These are phyloP conservation scores for Ormyrus pomaceus DNA, from an alignment of 2,888 invertebrate genomes.

Conservation along the genomic window DNA sequence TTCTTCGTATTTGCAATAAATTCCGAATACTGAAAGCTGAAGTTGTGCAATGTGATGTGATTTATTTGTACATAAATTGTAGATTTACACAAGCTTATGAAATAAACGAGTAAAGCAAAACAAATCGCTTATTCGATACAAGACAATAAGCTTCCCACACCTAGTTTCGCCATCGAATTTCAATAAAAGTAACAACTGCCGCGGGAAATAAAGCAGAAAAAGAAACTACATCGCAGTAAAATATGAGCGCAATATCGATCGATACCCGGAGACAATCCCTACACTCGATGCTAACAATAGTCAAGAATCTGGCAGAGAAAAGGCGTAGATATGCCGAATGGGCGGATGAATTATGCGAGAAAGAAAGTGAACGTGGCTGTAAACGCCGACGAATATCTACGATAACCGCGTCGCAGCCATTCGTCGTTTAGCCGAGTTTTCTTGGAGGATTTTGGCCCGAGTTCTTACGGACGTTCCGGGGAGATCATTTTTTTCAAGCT, in stretches of 20 bases:
- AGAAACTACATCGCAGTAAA: slow-evolving; percentile 25
- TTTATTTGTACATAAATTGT: no score
- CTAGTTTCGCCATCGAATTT: background rate
- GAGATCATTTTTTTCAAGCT: no score
- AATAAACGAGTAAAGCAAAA: no score
- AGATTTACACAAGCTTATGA: no score
- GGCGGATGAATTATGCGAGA: slow-evolving; percentile 51
- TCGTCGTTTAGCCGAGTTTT: background rate
- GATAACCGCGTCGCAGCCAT: slow-evolving; percentile 26
- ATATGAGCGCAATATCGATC: slow-evolving; percentile 10
- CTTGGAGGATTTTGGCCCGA: slow-evolving; percentile 37
- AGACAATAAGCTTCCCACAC: no score
- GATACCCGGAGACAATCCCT: slow-evolving; percentile 14
- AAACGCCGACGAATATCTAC: slow-evolving; percentile 20
- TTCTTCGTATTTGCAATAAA: no score
- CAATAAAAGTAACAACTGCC: slow-evolving; percentile 14
- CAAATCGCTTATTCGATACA: background rate
- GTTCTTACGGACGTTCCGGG: slow-evolving; percentile 19
- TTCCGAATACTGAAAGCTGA: no score
- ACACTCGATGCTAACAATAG: slow-evolving; percentile 36
- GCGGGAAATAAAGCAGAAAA: background rate
- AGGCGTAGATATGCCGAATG: slow-evolving; percentile 52
- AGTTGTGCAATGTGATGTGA: no score
- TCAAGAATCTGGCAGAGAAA: slow-evolving; percentile 54
- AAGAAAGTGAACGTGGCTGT: slow-evolving; percentile 33